Conservation (phyloP, 2,113 vertebrate species). For the Ceratotherium simum region DNA sequence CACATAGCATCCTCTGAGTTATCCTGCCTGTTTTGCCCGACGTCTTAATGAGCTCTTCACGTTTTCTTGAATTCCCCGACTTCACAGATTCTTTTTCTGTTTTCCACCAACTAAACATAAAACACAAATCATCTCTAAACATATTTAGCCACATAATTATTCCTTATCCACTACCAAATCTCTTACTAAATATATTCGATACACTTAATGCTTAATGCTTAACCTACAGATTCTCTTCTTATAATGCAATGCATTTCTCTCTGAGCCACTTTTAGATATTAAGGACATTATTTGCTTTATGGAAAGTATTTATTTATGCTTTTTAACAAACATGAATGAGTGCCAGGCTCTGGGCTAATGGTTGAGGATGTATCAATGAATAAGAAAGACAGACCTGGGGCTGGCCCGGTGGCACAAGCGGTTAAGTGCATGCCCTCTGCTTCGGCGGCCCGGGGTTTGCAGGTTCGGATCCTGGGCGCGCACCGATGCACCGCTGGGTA, state of each 20-base stretch:
- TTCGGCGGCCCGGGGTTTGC: no score
- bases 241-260: slow-evolving; percentile 29
- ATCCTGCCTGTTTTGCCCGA: background rate
- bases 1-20: background rate
- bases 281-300: slow-evolving; percentile 55
- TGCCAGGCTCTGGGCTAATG: slow-evolving; percentile 1
- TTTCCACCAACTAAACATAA: slow-evolving; percentile 54
- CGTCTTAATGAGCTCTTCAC: background rate
- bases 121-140: slow-evolving; percentile 54
- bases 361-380: background rate
- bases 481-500: no score
- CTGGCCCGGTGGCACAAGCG: no score
- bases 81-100: background rate
- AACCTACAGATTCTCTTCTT: slow-evolving; percentile 45
- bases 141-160: slow-evolving; percentile 63
- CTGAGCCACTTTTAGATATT: slow-evolving; percentile 58
- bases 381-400: background rate
- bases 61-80: slow-evolving; percentile 31
- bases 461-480: no score
- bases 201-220: slow-evolving; percentile 46
- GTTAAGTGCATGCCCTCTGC: no score
- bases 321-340: slow-evolving; percentile 52
- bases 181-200: slow-evolving; percentile 45
- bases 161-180: slow-evolving; percentile 3
- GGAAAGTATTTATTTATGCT: slow-evolving; percentile 47